Percentiles rank a stretch among this genome's conserved stretches.
phyloP scores from a whole-genome alignment of 1,140 invertebrate genomes.

The Gryllus bimaculatus region DNA sequence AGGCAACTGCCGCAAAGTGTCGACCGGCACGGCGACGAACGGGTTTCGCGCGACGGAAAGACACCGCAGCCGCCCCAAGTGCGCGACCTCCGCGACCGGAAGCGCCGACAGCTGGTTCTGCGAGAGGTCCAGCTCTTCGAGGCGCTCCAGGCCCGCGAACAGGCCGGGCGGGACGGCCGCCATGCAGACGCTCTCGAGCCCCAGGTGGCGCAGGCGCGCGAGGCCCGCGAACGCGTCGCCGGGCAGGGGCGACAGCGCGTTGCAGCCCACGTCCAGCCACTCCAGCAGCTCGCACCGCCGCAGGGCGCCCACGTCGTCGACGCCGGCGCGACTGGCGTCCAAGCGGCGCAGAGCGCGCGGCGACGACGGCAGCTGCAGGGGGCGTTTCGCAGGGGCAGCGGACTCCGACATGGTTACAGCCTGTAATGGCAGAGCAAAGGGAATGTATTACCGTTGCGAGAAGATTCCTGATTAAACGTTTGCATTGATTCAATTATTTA shows the following conservation, averaged over 20 bases:
- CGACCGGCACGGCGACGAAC: neutral
- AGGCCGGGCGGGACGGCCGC: neutral
- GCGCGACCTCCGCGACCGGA: neutral
- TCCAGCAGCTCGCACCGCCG: neutral
- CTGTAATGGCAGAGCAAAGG: no score
- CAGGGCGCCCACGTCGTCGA: neutral
- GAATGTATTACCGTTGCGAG: no score
- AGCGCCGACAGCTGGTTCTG: neutral
- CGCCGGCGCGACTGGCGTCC: neutral
- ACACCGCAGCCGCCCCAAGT: neutral
- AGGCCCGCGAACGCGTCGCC: neutral
- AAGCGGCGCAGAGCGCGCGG: neutral
- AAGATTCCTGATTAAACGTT: no score
- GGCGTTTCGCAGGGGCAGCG: no score
- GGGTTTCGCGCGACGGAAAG: neutral
- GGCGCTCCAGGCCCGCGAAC: neutral
- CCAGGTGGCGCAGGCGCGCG: neutral
- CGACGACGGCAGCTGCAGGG: neutral
- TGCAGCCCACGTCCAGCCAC: neutral
- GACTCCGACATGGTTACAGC: no score
- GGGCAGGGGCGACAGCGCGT: neutral
- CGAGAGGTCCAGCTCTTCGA: neutral
- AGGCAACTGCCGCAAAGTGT: neutral
- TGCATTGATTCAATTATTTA: no score
- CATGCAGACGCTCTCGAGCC: neutral